Conservation (phyloP, 2,888 invertebrate species). For the Aplocera efformata region DNA sequence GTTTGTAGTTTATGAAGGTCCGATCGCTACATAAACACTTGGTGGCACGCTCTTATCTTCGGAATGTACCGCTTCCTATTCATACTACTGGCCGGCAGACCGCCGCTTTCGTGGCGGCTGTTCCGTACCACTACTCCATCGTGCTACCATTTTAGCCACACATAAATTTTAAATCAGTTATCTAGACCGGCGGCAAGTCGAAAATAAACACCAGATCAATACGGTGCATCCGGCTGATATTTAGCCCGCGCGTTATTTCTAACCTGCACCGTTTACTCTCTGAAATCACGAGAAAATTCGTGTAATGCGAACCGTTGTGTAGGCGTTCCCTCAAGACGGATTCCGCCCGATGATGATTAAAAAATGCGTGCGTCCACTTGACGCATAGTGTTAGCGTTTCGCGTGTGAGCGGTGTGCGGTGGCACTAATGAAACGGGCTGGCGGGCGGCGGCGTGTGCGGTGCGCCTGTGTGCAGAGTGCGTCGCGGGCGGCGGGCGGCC, state of each 20-base stretch:
- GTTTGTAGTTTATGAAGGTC: conserved; percentile 34
- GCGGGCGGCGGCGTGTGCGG: conserved; percentile 37
- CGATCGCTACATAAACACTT: conserved; percentile 21
- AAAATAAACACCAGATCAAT: conserved; percentile 70
- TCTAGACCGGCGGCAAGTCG: conserved; percentile 47
- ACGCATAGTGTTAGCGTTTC: conserved; percentile 70
- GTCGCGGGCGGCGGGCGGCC: conserved; percentile 56
- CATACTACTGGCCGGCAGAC: background rate
- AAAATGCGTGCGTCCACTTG: conserved; percentile 71
- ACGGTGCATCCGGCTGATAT: conserved; percentile 41
- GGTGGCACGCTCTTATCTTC: conserved; percentile 10
- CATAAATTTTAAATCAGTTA: conserved; percentile 64
- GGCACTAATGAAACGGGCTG: conserved; percentile 69
- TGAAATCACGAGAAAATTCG: conserved; percentile 13
- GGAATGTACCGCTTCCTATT: conserved; percentile 12
- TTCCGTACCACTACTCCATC: conserved; percentile 33
- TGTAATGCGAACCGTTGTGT: conserved; percentile 28
- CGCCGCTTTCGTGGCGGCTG: conserved; percentile 1
- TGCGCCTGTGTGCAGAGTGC: conserved; percentile 40
- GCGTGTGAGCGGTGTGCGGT: conserved; percentile 60
- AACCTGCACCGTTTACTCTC: conserved; percentile 31
- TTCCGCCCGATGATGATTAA: conserved; percentile 43
- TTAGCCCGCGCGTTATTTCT: conserved; percentile 27
- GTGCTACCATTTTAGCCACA: conserved; percentile 42
- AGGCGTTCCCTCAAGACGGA: conserved; percentile 21